Conservation (phyloP, 2,113 vertebrate species). For the Pholis gunnellus region DNA sequence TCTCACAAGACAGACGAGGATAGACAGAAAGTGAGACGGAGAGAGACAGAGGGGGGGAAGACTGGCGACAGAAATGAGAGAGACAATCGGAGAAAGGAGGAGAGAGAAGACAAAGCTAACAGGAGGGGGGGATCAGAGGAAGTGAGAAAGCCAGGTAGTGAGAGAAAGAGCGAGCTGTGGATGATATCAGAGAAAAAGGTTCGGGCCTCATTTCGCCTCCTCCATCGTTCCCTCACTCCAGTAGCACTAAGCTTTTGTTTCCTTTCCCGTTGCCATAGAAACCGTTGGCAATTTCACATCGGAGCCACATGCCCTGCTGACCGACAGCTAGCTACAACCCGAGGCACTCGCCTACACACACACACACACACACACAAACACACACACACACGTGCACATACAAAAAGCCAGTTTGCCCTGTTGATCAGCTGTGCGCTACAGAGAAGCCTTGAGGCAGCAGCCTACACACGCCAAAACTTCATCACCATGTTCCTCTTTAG, state of each 20-base stretch:
- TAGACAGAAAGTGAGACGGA: slow-evolving; percentile 42
- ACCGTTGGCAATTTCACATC: slow-evolving; percentile 72
- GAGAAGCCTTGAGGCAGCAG: slow-evolving; percentile 51
- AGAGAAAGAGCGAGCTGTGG: slow-evolving; percentile 43
- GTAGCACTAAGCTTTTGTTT: slow-evolving; percentile 76
- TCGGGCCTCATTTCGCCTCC: slow-evolving; percentile 64
- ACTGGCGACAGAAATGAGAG: slow-evolving; percentile 8
- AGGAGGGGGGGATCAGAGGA: slow-evolving; percentile 47
- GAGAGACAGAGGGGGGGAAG: slow-evolving; percentile 15
- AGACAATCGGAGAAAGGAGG: slow-evolving; percentile 14
- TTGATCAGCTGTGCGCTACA: slow-evolving; percentile 57
- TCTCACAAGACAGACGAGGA: slow-evolving; percentile 56
- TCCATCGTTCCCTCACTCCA: slow-evolving; percentile 63
- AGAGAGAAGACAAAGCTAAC: slow-evolving; percentile 47
- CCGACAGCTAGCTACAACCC: slow-evolving; percentile 70
- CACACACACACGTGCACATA: slow-evolving; percentile 48
- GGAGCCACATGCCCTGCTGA: slow-evolving; percentile 77
- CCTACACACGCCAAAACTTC: slow-evolving; percentile 55
- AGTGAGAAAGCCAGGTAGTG: slow-evolving; percentile 48
- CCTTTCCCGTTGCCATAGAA: slow-evolving; percentile 67
- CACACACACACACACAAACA: slow-evolving; percentile 8
- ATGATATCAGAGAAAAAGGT: slow-evolving; percentile 61
- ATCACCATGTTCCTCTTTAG: slow-evolving; percentile 26
- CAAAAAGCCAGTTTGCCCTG: slow-evolving; percentile 48
- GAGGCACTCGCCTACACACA: slow-evolving; percentile 74